phyloP scores from a whole-genome alignment of 2,113 vertebrate genomes.

The Tapirus terrestris region DNA sequence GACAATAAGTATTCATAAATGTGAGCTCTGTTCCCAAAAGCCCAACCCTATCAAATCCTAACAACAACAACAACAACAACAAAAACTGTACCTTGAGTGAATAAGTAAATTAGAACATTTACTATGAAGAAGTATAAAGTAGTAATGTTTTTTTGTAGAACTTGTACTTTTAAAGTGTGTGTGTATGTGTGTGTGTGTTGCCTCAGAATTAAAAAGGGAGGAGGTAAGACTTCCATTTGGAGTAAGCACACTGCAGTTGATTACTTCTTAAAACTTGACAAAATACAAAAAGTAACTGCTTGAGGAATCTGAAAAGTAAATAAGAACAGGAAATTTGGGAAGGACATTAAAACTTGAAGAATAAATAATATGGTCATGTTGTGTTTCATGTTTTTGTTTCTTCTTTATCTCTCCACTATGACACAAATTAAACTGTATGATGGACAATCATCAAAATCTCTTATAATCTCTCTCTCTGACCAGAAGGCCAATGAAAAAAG shows the following conservation, averaged over 20 bases:
- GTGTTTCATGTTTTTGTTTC: not conserved
- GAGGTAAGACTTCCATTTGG: not conserved
- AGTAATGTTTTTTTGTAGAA: not conserved
- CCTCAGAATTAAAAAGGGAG: not conserved
- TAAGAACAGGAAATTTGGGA: not conserved
- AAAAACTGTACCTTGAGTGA: not conserved
- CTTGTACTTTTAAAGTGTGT: not conserved
- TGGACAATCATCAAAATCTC: not conserved
- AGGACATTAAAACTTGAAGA: not conserved
- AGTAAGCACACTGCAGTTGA: not conserved
- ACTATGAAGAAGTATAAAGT: not conserved
- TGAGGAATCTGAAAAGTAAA: not conserved
- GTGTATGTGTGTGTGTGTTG: no score
- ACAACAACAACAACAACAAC: not conserved
- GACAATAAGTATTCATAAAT: not conserved
- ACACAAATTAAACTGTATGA: not conserved
- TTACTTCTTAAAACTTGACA: not conserved
- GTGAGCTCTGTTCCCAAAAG: not conserved
- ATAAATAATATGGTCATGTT: not conserved
- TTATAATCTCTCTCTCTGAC: not conserved
- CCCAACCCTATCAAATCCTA: not conserved
- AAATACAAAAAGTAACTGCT: not conserved
- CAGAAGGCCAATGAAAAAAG: not conserved
- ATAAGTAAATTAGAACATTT: not conserved
- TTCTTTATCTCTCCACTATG: not conserved